Evolutionary conservation across 2,113 vertebrate genomes (phyloP).

Genomic region (Nymphicus hollandicus): DNA sequence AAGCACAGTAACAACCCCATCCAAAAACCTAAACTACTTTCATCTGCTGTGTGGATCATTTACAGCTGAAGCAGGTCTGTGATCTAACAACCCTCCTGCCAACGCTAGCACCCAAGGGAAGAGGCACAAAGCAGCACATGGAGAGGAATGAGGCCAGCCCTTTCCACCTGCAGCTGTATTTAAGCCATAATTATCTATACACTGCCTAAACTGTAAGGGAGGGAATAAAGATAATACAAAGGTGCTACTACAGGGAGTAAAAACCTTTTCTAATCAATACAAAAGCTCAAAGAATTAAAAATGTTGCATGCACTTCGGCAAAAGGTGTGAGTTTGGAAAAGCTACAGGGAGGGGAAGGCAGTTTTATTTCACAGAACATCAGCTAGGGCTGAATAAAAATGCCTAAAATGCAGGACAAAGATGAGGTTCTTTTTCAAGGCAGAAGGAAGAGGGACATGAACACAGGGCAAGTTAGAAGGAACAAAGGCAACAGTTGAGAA

Average conservation of each 20-base stretch:
- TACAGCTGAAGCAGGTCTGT: not conserved
- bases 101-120: not conserved
- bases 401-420: not conserved
- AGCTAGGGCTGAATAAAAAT: not conserved
- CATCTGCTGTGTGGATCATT: not conserved
- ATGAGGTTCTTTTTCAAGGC: not conserved
- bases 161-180: not conserved
- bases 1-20: not conserved
- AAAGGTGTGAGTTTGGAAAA: not conserved
- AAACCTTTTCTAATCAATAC: not conserved
- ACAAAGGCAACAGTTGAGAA: not conserved
- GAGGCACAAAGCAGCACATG: not conserved
- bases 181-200: not conserved
- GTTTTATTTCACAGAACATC: not conserved
- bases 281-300: not conserved
- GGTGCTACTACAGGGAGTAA: not conserved
- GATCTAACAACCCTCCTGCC: not conserved
- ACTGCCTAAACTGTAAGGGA: not conserved
- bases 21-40: not conserved
- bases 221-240: not conserved
- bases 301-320: not conserved
- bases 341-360: not conserved
- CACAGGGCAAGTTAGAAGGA: accelerated
- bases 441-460: not conserved
- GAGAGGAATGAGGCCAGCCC: too few species aligned